phyloP scores from a whole-genome alignment of 1,140 invertebrate species.

The Meloidogyne hapla region DNA sequence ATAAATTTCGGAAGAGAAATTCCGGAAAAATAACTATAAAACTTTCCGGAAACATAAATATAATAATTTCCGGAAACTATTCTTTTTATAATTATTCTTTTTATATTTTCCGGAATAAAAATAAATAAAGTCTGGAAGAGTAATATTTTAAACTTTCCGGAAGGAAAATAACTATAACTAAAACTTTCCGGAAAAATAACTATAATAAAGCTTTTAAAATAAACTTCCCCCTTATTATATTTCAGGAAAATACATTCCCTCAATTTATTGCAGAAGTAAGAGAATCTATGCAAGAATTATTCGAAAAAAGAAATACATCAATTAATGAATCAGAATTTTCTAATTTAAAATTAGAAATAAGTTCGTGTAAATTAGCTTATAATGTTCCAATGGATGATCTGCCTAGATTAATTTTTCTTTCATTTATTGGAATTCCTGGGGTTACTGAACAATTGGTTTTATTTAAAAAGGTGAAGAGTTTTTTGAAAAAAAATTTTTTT shows the following conservation, averaged over 20 bases:
- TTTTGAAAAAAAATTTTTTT: slow-evolving; percentile 2
- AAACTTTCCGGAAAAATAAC: neutral
- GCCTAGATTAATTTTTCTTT: slow-evolving; percentile 21
- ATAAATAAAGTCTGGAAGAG: no score
- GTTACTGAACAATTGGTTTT: slow-evolving; percentile 16
- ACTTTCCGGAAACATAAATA: neutral
- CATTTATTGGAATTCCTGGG: slow-evolving; percentile 28
- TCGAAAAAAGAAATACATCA: slow-evolving; percentile 1
- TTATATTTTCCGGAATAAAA: neutral
- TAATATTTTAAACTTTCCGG: no score
- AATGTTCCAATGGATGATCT: slow-evolving; percentile 32
- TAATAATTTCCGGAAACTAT: neutral
- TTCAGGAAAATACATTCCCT: neutral
- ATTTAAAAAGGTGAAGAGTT: slow-evolving; percentile 28
- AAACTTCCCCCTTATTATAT: neutral
- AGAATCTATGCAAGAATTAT: slow-evolving; percentile 26
- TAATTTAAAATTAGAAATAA: slow-evolving; percentile 38
- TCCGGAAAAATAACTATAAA: no score
- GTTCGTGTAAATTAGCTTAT: slow-evolving; percentile 34
- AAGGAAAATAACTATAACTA: neutral
- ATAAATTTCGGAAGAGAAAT: no score
- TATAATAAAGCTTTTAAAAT: neutral
- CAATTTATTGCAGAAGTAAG: slow-evolving; percentile 28
- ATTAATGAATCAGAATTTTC: slow-evolving; percentile 20
- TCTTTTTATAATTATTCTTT: no score